Base-by-base conservation (phyloP, 2,113 vertebrate genomes). In the Siniperca chuatsi region DNA sequence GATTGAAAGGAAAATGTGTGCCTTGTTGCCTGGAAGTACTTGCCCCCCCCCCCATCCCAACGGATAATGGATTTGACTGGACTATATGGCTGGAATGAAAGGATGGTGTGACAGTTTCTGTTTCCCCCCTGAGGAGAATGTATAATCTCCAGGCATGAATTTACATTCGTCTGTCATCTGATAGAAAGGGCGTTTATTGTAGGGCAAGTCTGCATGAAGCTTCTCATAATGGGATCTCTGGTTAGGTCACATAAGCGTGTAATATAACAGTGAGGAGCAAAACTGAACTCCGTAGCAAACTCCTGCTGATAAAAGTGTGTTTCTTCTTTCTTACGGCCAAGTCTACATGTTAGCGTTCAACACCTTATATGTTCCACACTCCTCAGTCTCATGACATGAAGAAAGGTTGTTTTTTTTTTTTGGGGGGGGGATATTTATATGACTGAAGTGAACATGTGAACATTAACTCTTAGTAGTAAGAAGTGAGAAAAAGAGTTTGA, bases 1-100 rank as follows among this genome's bases (percentile, higher is more conserved):
- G 80, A 92, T 62, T 83, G 79, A 87, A 89, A 79, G 52, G 50
- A 73, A 83, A 87, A 85, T 83, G 61, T 75, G 65, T 75, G 54
- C 48, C 65, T 75, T 81, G 84, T 79, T 35, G n/a, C 82, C 60
- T 72, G 25, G 48, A 54, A 87, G 57, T 50, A n/a, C 15, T 23
- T 23, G 3, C 37, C 75, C 67, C 64, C 75, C 75, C 15, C 2
- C 50, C 33, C n/a, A 13, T 72, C 46, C 68, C n/a, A 29, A 4
- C 1, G 11, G 76, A 83, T 78, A 87, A 83, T 78, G 50, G 73
- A 87, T 87, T 85, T 69, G 65, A 85, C 76, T 79, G 75, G 12
- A 60, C 68, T 79, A 66, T 87, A 71, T 52, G 29, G 70, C 37
- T 72, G 40, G 13, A 84, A 60, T 81, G 66, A 76, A 75, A 81